These are phyloP conservation scores for Standfussiana lucernea DNA, from an alignment of 2,888 invertebrate genomes.

Conservation along the genomic window DNA sequence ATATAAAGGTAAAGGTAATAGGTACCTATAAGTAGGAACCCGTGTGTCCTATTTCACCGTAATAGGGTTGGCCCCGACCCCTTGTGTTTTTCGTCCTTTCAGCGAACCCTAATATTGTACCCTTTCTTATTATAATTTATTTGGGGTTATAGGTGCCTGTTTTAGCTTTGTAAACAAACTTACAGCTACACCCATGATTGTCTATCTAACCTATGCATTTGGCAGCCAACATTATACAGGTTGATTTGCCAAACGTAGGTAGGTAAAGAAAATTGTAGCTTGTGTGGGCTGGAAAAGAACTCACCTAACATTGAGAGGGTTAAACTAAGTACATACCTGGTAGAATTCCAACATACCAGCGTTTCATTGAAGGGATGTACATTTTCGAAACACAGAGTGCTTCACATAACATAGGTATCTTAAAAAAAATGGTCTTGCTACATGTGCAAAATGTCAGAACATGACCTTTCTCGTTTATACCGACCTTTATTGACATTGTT, in stretches of 20 bases:
- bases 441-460: constrained; percentile 28
- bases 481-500: constrained; percentile 24
- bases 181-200: neutral
- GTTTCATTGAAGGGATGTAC: neutral
- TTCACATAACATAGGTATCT: neutral
- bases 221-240: neutral
- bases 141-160: constrained; percentile 30
- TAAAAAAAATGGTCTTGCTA: neutral
- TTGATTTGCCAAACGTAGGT: neutral
- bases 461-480: constrained; percentile 21
- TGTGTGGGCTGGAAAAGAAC: neutral
- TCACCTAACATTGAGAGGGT: neutral
- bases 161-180: constrained; percentile 26
- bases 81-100: constrained; percentile 49
- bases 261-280: neutral
- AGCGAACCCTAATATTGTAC: constrained; percentile 39
- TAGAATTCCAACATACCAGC: neutral
- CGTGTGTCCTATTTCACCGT: constrained; percentile 48
- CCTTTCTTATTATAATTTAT: constrained; percentile 60
- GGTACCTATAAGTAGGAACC: constrained; percentile 17
- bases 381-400: neutral
- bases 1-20: constrained; percentile 16
- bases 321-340: neutral
- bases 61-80: constrained; percentile 54
- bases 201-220: neutral